Conservation (phyloP, 2,797 vertebrate genomes). For the Cephalopachus bancanus region DNA sequence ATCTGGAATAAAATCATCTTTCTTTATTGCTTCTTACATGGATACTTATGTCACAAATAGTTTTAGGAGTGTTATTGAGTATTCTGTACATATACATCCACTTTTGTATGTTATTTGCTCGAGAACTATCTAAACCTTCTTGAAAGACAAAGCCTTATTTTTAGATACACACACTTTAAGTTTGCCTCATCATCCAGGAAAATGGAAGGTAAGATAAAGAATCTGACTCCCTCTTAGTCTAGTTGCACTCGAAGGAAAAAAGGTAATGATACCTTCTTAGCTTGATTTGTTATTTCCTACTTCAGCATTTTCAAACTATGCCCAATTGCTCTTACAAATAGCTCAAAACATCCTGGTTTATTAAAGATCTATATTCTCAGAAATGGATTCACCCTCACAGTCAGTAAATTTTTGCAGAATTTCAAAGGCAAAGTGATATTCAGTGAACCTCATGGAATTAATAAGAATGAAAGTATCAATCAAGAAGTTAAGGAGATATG, state of each 20-base stretch:
- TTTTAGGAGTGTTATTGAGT: conserved; percentile 7
- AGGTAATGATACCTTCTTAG: conserved; percentile 68
- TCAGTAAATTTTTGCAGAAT: conserved; percentile 63
- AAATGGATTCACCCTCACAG: conserved; percentile 69
- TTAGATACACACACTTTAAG: conserved; percentile 45
- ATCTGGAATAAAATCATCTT: conserved; percentile 15
- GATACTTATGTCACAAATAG: conserved; percentile 1
- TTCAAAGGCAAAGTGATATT: conserved; percentile 62
- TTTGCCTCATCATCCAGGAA: conserved; percentile 65
- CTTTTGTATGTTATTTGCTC: conserved; percentile 2
- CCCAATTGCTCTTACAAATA: conserved; percentile 67
- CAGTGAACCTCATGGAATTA: conserved; percentile 61
- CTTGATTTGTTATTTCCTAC: conserved; percentile 67
- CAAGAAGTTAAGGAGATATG: conserved; percentile 62
- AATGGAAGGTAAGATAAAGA: conserved; percentile 44
- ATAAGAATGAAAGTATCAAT: conserved; percentile 57
- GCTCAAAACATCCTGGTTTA: conserved; percentile 65
- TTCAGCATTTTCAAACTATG: conserved; percentile 70
- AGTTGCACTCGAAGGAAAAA: conserved; percentile 61
- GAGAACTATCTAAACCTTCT: conserved; percentile 54
- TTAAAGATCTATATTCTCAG: conserved; percentile 62
- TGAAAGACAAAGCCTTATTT: conserved; percentile 64
- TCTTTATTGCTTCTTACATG: conserved; percentile 6
- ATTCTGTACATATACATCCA: conserved; percentile 31
- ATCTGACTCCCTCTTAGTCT: conserved; percentile 41